Evolutionary conservation across 2,888 invertebrate species (phyloP).

Genomic region (Tetragonisca angustula): DNA sequence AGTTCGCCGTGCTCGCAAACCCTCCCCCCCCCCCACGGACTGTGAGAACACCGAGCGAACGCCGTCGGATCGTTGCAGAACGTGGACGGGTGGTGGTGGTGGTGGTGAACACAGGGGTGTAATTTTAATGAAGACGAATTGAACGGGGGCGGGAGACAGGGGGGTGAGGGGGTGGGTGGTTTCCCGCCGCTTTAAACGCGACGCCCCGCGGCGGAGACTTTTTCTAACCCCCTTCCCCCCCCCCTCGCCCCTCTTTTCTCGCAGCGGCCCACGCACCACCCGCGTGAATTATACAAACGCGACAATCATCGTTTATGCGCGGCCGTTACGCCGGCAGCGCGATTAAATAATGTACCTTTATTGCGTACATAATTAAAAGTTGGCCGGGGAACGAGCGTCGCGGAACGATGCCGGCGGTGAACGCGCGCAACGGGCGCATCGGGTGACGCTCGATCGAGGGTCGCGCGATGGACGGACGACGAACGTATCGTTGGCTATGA

Average conservation of each 20-base stretch:
- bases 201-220: slow-evolving; percentile 6
- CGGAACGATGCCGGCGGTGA: neutral
- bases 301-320: slow-evolving; percentile 29
- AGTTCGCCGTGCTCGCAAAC: neutral
- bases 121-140: slow-evolving; percentile 47
- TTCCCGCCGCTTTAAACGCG: slow-evolving; percentile 6
- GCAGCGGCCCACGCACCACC: too few species aligned
- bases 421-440: neutral
- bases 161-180: neutral
- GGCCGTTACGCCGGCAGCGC: slow-evolving; percentile 5
- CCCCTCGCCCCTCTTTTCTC: accelerated
- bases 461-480: neutral
- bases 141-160: slow-evolving; percentile 19
- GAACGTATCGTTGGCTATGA: neutral
- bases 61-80: too few species aligned
- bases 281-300: slow-evolving; percentile 24
- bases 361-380: slow-evolving; percentile 50
- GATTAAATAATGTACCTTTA: slow-evolving; percentile 45
- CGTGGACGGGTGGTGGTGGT: too few species aligned
- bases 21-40: too few species aligned
- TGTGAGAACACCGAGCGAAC: too few species aligned
- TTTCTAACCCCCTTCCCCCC: neutral
- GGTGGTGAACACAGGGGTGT: neutral
- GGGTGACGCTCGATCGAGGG: neutral
- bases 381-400: neutral